phyloP scores from a whole-genome alignment of 2,797 vertebrate species.

The Anguilla obscura region DNA sequence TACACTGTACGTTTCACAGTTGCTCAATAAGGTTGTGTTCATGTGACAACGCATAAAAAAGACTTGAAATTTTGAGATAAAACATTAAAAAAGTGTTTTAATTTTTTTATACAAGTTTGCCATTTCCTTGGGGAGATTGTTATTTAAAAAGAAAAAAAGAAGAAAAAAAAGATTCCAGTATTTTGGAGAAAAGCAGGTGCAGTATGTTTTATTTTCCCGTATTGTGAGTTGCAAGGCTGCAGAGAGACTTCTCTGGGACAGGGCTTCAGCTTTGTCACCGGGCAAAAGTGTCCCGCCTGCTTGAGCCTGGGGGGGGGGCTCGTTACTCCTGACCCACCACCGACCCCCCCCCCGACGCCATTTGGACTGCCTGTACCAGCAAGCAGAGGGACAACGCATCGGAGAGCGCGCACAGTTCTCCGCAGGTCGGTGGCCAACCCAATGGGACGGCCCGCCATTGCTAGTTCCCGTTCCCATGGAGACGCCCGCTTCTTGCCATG shows the following conservation, averaged over 20 bases:
- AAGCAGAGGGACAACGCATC: neutral
- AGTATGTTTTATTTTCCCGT: neutral
- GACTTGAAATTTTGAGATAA: constrained; percentile 61
- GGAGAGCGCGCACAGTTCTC: neutral
- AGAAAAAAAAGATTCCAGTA: neutral
- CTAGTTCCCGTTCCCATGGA: neutral
- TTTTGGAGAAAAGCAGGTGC: neutral
- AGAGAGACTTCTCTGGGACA: neutral
- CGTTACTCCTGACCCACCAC: neutral
- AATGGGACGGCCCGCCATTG: neutral
- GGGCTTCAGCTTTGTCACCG: neutral
- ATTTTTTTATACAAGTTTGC: constrained; percentile 22
- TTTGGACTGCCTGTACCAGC: neutral
- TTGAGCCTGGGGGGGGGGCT: neutral
- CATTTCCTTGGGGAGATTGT: neutral
- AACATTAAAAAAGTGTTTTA: constrained; percentile 32
- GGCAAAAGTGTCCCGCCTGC: neutral
- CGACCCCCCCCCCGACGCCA: too few species aligned
- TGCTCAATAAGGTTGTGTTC: constrained; percentile 73
- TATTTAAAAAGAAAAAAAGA: neutral
- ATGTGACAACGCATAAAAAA: constrained; percentile 78
- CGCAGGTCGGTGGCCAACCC: neutral
- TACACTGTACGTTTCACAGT: constrained; percentile 46
- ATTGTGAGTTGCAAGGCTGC: neutral
- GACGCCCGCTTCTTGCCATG: neutral